phyloP scores from a whole-genome alignment of 35 echinoderm and acorn worm genomes.

The Lytechinus pictus region DNA sequence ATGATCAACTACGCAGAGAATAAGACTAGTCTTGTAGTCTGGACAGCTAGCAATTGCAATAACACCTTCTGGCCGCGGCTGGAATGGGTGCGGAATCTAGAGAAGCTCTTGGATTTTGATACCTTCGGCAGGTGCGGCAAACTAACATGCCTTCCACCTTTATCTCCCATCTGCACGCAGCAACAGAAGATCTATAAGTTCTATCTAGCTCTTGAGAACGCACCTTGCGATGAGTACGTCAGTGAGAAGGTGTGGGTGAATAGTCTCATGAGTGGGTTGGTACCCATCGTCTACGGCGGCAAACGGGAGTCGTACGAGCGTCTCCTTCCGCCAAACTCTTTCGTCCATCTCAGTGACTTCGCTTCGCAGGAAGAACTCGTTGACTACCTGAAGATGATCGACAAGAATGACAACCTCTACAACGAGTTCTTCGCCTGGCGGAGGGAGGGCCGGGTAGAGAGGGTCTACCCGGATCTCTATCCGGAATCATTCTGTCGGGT shows the following conservation, averaged over 20 bases:
- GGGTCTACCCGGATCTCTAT: slow-evolving; percentile 68
- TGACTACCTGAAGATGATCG: slow-evolving; percentile 70
- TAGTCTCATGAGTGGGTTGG: slow-evolving; percentile 65
- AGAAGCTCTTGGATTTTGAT: slow-evolving; percentile 69
- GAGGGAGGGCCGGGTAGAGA: slow-evolving; percentile 56
- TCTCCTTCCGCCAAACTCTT: slow-evolving; percentile 78
- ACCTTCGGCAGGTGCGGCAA: slow-evolving; percentile 86
- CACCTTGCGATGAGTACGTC: slow-evolving; percentile 91
- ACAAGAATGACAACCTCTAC: slow-evolving; percentile 85
- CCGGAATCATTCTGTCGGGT: slow-evolving; percentile 65
- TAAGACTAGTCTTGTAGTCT: slow-evolving; percentile 77
- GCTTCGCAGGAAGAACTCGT: slow-evolving; percentile 62
- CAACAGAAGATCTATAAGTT: slow-evolving; percentile 75
- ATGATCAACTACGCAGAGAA: slow-evolving; percentile 62
- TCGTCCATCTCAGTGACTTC: slow-evolving; percentile 90
- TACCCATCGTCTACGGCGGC: slow-evolving; percentile 88
- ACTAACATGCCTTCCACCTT: slow-evolving; percentile 71
- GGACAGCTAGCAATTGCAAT: slow-evolving; percentile 88
- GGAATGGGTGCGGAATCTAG: slow-evolving; percentile 80
- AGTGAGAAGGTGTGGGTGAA: slow-evolving; percentile 89
- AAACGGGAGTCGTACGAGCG: slow-evolving; percentile 70
- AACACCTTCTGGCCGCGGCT: slow-evolving; percentile 80
- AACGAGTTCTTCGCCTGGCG: slow-evolving; percentile 84
- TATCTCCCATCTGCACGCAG: slow-evolving; percentile 77
- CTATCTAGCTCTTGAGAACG: slow-evolving; percentile 83